These are phyloP conservation scores for Dynastes tityus DNA, from an alignment of 2,888 invertebrate genomes.

Conservation along the genomic window DNA sequence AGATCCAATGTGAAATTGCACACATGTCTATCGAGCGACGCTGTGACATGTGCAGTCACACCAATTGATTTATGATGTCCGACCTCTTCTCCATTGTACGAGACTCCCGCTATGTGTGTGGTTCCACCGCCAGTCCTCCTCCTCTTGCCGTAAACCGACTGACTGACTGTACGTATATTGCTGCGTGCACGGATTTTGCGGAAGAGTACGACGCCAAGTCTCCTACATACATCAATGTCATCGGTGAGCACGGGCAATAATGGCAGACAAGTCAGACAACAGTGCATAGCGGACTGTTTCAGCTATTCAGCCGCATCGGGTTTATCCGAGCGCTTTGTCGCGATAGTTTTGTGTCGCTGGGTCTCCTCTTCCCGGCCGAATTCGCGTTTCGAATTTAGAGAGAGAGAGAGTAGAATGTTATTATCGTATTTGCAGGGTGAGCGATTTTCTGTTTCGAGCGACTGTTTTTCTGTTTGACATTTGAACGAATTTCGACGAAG, in stretches of 20 bases:
- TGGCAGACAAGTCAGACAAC: constrained; percentile 1
- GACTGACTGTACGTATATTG: not conserved
- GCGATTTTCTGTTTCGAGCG: not conserved
- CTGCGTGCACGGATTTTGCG: constrained; percentile 52
- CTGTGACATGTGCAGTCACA: constrained; percentile 56
- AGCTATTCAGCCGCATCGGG: not conserved
- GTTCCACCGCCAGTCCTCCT: constrained; percentile 40
- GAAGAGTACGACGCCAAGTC: constrained; percentile 54
- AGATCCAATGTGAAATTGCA: constrained; percentile 52
- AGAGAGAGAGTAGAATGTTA: not conserved
- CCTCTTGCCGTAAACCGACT: not conserved
- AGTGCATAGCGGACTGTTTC: not conserved
- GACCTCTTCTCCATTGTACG: constrained; percentile 55
- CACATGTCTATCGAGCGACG: constrained; percentile 53
- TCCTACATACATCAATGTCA: constrained; percentile 56
- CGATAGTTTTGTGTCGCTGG: not conserved
- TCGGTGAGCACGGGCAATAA: not conserved
- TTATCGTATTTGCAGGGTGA: constrained; percentile 1
- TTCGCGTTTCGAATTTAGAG: not conserved
- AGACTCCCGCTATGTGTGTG: constrained; percentile 39
- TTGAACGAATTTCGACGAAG: not conserved
- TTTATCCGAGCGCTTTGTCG: not conserved
- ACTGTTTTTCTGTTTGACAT: not conserved
- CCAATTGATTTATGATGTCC: constrained; percentile 61
- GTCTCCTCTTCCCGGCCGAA: not conserved